Percentiles rank a stretch among this genome's conserved stretches.
phyloP scores from a whole-genome alignment of 2,888 invertebrate genomes.

The Anagyrus pseudococci region DNA sequence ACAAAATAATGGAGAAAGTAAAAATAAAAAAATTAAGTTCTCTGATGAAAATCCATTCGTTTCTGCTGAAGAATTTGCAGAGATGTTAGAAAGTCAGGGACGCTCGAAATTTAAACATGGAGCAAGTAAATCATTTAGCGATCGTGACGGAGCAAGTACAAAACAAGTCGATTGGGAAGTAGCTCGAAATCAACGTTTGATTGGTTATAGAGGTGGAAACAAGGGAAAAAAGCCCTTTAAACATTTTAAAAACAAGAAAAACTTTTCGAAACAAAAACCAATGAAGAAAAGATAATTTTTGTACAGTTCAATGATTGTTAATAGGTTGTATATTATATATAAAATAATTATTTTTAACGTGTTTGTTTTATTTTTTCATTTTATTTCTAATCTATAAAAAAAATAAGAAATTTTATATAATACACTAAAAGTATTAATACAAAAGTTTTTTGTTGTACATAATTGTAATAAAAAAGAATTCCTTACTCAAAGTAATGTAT shows the following conservation, averaged over 20 bases:
- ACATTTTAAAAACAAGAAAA: constrained; percentile 23
- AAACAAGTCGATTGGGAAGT: constrained; percentile 87
- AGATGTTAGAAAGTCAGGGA: constrained; percentile 84
- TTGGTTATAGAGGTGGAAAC: constrained; percentile 36
- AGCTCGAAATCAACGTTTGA: constrained; percentile 63
- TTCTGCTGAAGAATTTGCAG: constrained; percentile 88
- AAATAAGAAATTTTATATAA: constrained; percentile 22
- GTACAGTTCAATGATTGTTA: constrained; percentile 1
- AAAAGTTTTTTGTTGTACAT: constrained; percentile 19
- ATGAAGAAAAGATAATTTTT: constrained; percentile 18
- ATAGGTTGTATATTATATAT: constrained; percentile 1
- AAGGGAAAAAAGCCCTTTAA: constrained; percentile 28
- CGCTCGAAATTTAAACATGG: constrained; percentile 66
- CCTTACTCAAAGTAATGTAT: constrained; percentile 10
- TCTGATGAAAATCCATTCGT: constrained; percentile 70
- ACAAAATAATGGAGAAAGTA: constrained; percentile 25
- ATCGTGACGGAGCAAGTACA: constrained; percentile 77
- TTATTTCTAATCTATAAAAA: constrained; percentile 33
- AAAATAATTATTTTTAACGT: not conserved
- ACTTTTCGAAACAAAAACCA: constrained; percentile 23
- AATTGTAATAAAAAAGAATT: constrained; percentile 13
- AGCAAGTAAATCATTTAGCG: constrained; percentile 74
- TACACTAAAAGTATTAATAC: constrained; percentile 19
- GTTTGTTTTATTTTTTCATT: not conserved
- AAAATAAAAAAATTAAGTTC: constrained; percentile 29